Conservation (phyloP, 2,888 invertebrate genomes). For the Incurvaria masculella region DNA sequence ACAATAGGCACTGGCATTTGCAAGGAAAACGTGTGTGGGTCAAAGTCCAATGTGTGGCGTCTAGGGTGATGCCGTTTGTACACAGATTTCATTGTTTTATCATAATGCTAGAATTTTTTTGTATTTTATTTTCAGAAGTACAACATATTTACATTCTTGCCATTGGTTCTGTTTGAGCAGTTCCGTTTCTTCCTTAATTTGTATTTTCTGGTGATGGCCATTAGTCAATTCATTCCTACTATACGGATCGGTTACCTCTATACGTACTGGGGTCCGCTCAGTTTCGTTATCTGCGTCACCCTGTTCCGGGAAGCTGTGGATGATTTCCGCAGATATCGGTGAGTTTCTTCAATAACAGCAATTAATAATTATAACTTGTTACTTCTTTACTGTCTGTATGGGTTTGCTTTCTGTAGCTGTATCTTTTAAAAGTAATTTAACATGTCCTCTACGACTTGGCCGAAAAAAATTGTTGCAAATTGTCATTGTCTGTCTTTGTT, state of each 20-base stretch:
- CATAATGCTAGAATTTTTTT: not conserved
- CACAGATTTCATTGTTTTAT: too few relatives aligned
- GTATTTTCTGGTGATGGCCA: slow-evolving; percentile 97
- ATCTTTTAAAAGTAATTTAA: too few relatives aligned
- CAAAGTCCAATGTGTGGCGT: slow-evolving; percentile 5
- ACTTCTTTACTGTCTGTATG: too few relatives aligned
- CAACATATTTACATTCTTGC: slow-evolving; percentile 86
- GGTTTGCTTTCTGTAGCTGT: too few relatives aligned
- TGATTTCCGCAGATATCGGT: slow-evolving; percentile 83
- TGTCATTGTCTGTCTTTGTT: too few relatives aligned
- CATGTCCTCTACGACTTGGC: too few relatives aligned
- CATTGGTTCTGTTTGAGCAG: slow-evolving; percentile 94
- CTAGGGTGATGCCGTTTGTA: slow-evolving; percentile 2
- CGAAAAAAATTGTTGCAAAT: too few relatives aligned
- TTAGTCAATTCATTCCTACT: slow-evolving; percentile 96
- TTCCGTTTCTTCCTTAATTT: slow-evolving; percentile 98
- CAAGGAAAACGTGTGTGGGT: slow-evolving; percentile 7
- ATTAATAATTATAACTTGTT: too few relatives aligned
- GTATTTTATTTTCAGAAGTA: slow-evolving; percentile 73
- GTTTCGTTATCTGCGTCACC: slow-evolving; percentile 95
- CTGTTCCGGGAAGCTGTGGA: slow-evolving; percentile 96
- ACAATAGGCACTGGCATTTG: not conserved
- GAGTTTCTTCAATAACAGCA: too few relatives aligned
- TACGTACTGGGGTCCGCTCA: slow-evolving; percentile 99
- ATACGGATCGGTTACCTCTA: slow-evolving; percentile 96